Evolutionary conservation across 2,113 vertebrate species (phyloP).

Genomic region (Tiliqua scincoides): DNA sequence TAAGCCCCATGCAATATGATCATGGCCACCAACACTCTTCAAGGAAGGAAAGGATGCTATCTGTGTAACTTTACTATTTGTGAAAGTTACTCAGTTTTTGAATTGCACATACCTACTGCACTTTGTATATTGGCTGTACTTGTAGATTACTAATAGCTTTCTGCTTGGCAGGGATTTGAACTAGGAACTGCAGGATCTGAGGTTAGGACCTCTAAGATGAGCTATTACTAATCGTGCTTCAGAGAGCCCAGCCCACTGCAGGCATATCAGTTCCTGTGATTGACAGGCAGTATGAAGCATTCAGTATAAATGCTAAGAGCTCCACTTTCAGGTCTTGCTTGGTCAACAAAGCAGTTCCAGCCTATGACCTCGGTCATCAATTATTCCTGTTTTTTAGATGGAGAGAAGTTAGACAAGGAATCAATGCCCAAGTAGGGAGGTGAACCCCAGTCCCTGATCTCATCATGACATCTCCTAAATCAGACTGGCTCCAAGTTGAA

Average conservation of each 20-base stretch:
- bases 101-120: neutral
- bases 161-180: neutral
- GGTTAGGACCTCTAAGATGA: too few species aligned
- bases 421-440: too few species aligned
- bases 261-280: neutral
- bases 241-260: neutral
- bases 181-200: neutral
- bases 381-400: too few species aligned
- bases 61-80: neutral
- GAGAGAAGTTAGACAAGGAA: neutral
- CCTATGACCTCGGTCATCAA: neutral
- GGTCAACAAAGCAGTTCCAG: neutral
- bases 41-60: neutral
- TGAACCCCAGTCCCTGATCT: too few species aligned
- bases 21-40: neutral
- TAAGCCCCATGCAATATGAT: neutral
- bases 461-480: too few species aligned
- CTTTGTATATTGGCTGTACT: too few species aligned
- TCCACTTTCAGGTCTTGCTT: neutral
- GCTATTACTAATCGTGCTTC: neutral
- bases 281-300: neutral
- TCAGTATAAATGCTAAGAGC: neutral
- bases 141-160: neutral
- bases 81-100: neutral
- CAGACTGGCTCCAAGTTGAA: too few species aligned